phyloP scores from a whole-genome alignment of 2,113 vertebrate genomes.

The Suncus etruscus region DNA sequence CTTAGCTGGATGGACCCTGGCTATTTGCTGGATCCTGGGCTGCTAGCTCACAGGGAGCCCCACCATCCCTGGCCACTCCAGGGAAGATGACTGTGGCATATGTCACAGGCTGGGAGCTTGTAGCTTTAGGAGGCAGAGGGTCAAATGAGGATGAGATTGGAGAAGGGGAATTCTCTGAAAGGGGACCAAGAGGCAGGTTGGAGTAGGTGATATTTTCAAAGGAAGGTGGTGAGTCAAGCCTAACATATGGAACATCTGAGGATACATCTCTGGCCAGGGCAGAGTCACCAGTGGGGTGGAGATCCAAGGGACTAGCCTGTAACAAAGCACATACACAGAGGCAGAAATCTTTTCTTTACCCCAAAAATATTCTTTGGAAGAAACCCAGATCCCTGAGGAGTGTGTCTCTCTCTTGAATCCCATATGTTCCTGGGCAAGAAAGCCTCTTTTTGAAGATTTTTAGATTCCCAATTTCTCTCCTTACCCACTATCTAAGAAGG shows the following conservation, averaged over 20 bases:
- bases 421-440: background rate
- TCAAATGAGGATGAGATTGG: background rate
- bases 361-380: background rate
- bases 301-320: conserved; percentile 41
- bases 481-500: background rate
- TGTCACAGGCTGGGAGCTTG: conserved; percentile 64
- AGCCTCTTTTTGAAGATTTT: background rate
- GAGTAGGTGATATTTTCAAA: conserved; percentile 71
- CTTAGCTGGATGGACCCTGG: conserved; percentile 43
- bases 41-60: background rate
- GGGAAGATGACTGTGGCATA: conserved; percentile 73
- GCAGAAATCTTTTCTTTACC: background rate
- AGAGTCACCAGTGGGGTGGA: background rate
- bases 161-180: background rate
- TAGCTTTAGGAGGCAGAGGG: conserved; percentile 64
- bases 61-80: background rate
- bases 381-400: background rate
- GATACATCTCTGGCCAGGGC: background rate
- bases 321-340: background rate
- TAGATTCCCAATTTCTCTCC: background rate
- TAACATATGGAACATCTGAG: background rate
- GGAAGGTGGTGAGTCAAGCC: conserved; percentile 54
- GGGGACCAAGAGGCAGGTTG: conserved; percentile 24
- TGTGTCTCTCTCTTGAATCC: background rate
- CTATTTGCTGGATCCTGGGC: background rate